These are phyloP conservation scores for Anastrepha obliqua DNA, from an alignment of 1,140 invertebrate species.

Conservation along the genomic window DNA sequence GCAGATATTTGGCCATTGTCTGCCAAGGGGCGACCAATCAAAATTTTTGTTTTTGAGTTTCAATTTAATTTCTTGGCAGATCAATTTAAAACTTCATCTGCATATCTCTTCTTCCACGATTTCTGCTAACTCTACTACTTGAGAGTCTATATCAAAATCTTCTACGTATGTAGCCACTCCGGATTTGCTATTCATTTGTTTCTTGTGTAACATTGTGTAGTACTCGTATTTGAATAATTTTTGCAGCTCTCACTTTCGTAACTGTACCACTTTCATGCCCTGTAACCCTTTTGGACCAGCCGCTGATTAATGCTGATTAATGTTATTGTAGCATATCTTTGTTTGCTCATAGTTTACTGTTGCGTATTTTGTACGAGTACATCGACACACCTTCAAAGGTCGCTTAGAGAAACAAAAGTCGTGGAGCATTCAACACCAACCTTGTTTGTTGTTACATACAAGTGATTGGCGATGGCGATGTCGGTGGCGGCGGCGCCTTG, in stretches of 20 bases:
- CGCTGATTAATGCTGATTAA: constrained; percentile 24
- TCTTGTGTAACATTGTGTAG: background rate
- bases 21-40: too few species aligned
- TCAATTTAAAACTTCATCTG: too few species aligned
- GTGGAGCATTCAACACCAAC: background rate
- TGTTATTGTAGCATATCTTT: background rate
- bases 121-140: too few species aligned
- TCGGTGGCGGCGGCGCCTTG: background rate
- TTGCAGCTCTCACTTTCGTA: constrained; percentile 16
- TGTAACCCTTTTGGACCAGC: background rate
- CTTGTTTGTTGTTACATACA: background rate
- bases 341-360: background rate
- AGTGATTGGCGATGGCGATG: background rate
- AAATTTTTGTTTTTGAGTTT: too few species aligned
- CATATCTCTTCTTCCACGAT: too few species aligned
- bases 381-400: constrained; percentile 31
- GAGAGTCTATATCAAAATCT: too few species aligned
- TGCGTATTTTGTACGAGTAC: background rate
- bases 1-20: too few species aligned
- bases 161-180: too few species aligned
- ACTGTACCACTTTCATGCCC: constrained; percentile 22
- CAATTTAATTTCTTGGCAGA: too few species aligned
- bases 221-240: background rate
- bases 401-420: background rate
- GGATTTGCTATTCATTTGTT: background rate